These are phyloP conservation scores for Epizoanthus stellaris DNA, from an alignment of 92 coral and sea anemone genomes.

Conservation along the genomic window DNA sequence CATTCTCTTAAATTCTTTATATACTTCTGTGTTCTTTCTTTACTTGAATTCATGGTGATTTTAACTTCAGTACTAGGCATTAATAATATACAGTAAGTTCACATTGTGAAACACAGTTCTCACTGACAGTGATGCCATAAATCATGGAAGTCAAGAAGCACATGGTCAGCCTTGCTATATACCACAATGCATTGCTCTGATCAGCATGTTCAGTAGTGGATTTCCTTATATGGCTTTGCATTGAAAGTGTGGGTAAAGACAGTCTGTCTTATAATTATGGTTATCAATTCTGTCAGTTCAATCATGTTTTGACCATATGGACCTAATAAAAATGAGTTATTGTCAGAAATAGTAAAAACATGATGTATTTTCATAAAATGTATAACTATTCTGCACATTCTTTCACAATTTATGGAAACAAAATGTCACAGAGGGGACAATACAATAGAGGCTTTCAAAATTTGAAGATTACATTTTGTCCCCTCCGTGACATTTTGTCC, in stretches of 20 bases:
- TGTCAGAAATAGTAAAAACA: too few relatives aligned
- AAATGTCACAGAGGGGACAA: too few relatives aligned
- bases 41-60: constrained; percentile 45
- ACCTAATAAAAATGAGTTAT: too few relatives aligned
- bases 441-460: too few relatives aligned
- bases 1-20: constrained; percentile 50
- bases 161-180: constrained; percentile 33
- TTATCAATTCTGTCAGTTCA: too few relatives aligned
- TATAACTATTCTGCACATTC: too few relatives aligned
- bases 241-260: constrained; percentile 1
- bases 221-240: constrained; percentile 25
- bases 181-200: constrained; percentile 27
- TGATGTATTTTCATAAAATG: too few relatives aligned
- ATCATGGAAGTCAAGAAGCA: constrained; percentile 31
- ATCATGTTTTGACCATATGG: too few relatives aligned
- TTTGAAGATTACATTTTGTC: too few relatives aligned
- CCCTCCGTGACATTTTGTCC: constrained; percentile 17
- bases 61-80: too few relatives aligned
- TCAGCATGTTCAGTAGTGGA: constrained; percentile 3
- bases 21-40: constrained; percentile 53
- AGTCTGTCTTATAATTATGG: background rate
- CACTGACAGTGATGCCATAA: constrained; percentile 21
- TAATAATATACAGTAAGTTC: background rate
- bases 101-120: constrained; percentile 6
- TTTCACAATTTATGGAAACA: too few relatives aligned